Evolutionary conservation across 2,797 vertebrate species (phyloP), one percentile per base, ranked within the genome.

Genomic region (Knipowitschia caucasica): DNA sequence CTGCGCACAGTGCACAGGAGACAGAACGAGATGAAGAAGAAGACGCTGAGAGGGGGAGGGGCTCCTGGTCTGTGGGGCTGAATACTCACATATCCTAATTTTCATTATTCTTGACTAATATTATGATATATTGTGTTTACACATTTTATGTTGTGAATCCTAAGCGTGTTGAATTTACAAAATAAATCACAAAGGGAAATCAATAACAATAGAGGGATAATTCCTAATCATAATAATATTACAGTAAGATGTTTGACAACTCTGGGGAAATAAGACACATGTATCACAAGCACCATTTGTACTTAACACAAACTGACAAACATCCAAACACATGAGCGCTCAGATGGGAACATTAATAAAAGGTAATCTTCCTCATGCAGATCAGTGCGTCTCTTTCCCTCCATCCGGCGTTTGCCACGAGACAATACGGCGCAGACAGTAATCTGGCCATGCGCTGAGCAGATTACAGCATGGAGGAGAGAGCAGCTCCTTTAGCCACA

Each of bases 1-100:
- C 88, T 86, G 88, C 86, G 81, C 82, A 64, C 85, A 82, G 86
- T 71, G 81, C 73, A 80, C 82, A 81, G 77, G 82, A 87, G 85
- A 86, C 77, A 83, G 81, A 85, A 78, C 71, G 77, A 77, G 85
- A 82, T 68, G 77, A 75, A 86, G 78, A 75, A 68, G 75, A 84
- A 81, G 80, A 80, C 59, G 60, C 53, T 40, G 56, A 65, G 72
- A 64, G 57, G 68, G 72, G 67, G 50, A 70, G 71, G 51, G 55
- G 40, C 34, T 30, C 25, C 21, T 18, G 18, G 14, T 6, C 17
- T 25, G 34, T 35, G 55, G 50, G 66, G 65, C 43, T 58, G 64
- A 81, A 79, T 66, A 69, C 57, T 62, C 59, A 68, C 55, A 80
- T 82, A 72, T 75, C 53, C 62, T 56, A 53, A 56, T 78, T 81